Percentiles rank a stretch among this genome's conserved stretches.
Conservation (phyloP, 2,797 vertebrate species). For the Acanthurus leucopareius region DNA sequence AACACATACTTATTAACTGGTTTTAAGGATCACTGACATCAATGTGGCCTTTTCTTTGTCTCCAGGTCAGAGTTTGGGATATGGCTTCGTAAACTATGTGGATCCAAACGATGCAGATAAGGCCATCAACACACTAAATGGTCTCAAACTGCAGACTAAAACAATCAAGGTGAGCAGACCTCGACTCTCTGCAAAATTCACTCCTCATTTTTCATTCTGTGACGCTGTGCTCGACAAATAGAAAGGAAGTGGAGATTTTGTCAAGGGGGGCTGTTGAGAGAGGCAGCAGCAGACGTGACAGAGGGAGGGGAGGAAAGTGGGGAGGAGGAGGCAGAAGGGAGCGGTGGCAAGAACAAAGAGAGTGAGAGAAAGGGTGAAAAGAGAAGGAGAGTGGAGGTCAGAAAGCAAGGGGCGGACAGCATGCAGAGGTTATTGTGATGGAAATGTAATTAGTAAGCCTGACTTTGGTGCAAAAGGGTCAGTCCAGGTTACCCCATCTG, state of each 20-base stretch:
- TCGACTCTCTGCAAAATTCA: neutral
- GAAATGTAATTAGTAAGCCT: conserved; percentile 89
- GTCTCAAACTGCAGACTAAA: conserved; percentile 98
- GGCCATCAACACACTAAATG: conserved; percentile 98
- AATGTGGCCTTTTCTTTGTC: conserved; percentile 32
- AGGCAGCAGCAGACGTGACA: conserved; percentile 76
- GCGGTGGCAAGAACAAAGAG: conserved; percentile 79
- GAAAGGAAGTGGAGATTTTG: conserved; percentile 69
- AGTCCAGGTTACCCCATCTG: conserved; percentile 89
- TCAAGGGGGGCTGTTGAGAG: conserved; percentile 37
- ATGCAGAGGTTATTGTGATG: conserved; percentile 88
- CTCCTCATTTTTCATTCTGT: conserved; percentile 26
- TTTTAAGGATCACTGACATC: conserved; percentile 22
- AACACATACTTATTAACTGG: too few relatives aligned
- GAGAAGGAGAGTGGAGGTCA: conserved; percentile 82
- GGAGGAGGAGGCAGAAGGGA: conserved; percentile 76
- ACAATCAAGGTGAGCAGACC: conserved; percentile 94
- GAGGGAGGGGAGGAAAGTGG: conserved; percentile 78
- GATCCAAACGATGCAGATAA: conserved; percentile 97
- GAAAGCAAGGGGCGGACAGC: conserved; percentile 84
- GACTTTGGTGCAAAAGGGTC: conserved; percentile 82
- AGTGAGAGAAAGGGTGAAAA: conserved; percentile 75
- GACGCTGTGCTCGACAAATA: conserved; percentile 44
- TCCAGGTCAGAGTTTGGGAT: conserved; percentile 96
- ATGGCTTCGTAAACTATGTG: conserved; percentile 97